Evolutionary conservation across 2,888 invertebrate species (phyloP).

Genomic region (Pyrochroa serraticornis): DNA sequence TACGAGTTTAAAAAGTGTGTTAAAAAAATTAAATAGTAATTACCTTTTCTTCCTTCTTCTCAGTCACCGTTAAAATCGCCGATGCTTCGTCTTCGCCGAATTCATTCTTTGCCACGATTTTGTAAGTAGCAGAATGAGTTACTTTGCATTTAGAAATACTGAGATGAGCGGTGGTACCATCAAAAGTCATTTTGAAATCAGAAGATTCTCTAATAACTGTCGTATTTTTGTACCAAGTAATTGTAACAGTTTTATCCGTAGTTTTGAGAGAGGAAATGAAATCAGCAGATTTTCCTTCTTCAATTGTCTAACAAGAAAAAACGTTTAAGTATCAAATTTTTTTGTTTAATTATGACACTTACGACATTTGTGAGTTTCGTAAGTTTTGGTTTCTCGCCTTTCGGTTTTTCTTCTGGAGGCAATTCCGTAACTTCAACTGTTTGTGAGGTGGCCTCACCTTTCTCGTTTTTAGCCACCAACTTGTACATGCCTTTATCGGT

Average conservation of each 20-base stretch:
- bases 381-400: slow-evolving; percentile 82
- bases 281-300: slow-evolving; percentile 78
- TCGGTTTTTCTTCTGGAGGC: slow-evolving; percentile 75
- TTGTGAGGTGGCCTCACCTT: slow-evolving; percentile 90
- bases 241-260: slow-evolving; percentile 78
- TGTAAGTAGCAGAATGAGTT: slow-evolving; percentile 81
- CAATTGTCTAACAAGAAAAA: slow-evolving; percentile 62
- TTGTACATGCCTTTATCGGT: slow-evolving; percentile 89
- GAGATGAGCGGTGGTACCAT: slow-evolving; percentile 80
- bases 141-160: slow-evolving; percentile 75
- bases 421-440: slow-evolving; percentile 85
- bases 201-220: slow-evolving; percentile 78
- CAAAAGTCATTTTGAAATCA: slow-evolving; percentile 80
- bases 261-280: slow-evolving; percentile 76
- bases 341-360: slow-evolving; percentile 52
- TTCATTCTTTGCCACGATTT: slow-evolving; percentile 87
- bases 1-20: too few species aligned
- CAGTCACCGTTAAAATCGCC: slow-evolving; percentile 80
- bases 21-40: slow-evolving; percentile 7
- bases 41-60: slow-evolving; percentile 58
- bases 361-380: slow-evolving; percentile 77
- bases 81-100: slow-evolving; percentile 88
- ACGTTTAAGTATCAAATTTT: background rate
- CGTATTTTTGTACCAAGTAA: slow-evolving; percentile 86
- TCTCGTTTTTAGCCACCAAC: slow-evolving; percentile 88